phyloP scores from a whole-genome alignment of 2,113 vertebrate genomes.

The Pollimyrus isidori region DNA sequence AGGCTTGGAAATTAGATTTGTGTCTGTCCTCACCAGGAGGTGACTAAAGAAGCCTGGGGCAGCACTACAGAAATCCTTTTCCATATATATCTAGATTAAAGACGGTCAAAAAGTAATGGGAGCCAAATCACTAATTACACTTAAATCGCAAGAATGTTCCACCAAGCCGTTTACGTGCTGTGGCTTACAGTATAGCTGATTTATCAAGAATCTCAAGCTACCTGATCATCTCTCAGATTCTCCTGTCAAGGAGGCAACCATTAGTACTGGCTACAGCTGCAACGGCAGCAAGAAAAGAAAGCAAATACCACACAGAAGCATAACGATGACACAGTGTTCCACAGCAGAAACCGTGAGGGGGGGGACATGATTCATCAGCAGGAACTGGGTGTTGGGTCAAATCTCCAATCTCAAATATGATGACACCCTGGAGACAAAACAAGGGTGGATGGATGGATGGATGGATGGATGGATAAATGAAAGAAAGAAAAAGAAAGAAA shows the following conservation, averaged over 20 bases:
- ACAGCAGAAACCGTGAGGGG: background rate
- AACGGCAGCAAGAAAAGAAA: background rate
- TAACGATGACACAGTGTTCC: background rate
- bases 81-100: background rate
- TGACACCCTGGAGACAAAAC: background rate
- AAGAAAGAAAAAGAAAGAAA: too few species aligned
- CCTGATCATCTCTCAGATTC: background rate
- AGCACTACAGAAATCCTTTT: background rate
- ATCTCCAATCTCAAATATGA: background rate
- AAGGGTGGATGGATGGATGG: background rate
- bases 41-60: background rate
- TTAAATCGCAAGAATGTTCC: background rate
- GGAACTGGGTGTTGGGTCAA: background rate
- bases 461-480: background rate
- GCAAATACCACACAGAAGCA: background rate
- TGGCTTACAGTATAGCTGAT: background rate
- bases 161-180: background rate
- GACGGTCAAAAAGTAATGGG: background rate
- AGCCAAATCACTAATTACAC: constrained; percentile 7
- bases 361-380: background rate
- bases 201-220: background rate
- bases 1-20: background rate
- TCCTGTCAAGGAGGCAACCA: background rate
- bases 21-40: background rate
- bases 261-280: background rate